Evolutionary conservation across 2,797 vertebrate genomes (phyloP).

Genomic region (Chrysolophus pictus): DNA sequence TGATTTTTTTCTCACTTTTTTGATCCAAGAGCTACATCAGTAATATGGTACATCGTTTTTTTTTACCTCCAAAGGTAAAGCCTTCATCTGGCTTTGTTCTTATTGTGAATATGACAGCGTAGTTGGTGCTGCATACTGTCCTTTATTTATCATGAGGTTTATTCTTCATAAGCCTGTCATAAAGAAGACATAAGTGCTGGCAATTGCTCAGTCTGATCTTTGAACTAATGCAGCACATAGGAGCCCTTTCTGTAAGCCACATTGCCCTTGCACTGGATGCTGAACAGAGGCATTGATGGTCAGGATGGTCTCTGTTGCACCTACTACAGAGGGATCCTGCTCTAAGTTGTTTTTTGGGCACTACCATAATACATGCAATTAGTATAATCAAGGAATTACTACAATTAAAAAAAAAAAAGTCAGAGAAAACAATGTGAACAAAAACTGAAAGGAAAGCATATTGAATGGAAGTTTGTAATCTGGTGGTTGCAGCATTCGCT

Average conservation of each 20-base stretch:
- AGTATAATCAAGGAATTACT: not conserved
- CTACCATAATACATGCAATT: not conserved
- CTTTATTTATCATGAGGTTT: not conserved
- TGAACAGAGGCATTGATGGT: not conserved
- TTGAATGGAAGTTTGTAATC: not conserved
- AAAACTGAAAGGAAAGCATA: not conserved
- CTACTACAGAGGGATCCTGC: not conserved
- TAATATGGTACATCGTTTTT: not conserved
- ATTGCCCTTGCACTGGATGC: not conserved
- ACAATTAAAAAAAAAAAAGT: not conserved
- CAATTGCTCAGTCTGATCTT: not conserved
- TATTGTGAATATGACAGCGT: not conserved
- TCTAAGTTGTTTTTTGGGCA: not conserved
- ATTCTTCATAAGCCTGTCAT: not conserved
- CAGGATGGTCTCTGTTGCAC: not conserved
- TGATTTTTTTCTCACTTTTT: not conserved
- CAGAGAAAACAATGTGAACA: not conserved
- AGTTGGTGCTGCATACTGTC: not conserved
- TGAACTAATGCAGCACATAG: not conserved
- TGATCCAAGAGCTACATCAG: not conserved
- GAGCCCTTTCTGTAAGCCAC: not conserved
- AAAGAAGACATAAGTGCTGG: not conserved
- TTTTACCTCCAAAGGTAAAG: not conserved
- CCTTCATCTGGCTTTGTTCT: not conserved
- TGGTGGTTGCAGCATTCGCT: not conserved